phyloP scores from a whole-genome alignment of 2,888 invertebrate genomes.

The Andrena minutula region DNA sequence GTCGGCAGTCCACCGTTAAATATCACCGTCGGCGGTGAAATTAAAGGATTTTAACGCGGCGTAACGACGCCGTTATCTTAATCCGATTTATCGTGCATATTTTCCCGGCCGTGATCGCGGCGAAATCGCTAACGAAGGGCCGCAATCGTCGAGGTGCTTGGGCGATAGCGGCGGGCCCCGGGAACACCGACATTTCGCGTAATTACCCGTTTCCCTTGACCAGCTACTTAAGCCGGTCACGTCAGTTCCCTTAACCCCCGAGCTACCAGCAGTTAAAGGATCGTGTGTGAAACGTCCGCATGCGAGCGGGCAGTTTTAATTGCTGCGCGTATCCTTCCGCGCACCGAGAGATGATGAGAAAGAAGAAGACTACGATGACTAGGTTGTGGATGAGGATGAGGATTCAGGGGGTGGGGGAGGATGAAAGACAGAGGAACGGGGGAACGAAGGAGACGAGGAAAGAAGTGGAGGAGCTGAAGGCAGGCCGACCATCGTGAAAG shows the following conservation, averaged over 20 bases:
- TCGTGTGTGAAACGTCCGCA: conserved; percentile 70
- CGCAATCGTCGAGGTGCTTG: conserved; percentile 43
- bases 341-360: conserved; percentile 58
- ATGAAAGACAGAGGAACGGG: conserved; percentile 13
- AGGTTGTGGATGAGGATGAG: not conserved
- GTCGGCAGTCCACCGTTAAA: conserved; percentile 20
- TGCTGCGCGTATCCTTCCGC: conserved; percentile 66
- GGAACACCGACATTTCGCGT: conserved; percentile 71
- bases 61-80: conserved; percentile 66
- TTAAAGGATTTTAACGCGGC: conserved; percentile 50
- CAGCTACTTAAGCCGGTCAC: conserved; percentile 71
- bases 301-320: conserved; percentile 68
- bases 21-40: conserved; percentile 15
- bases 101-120: conserved; percentile 16
- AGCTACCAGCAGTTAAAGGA: conserved; percentile 74
- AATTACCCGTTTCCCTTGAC: conserved; percentile 75
- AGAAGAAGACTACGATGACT: conserved; percentile 30
- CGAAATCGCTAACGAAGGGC: conserved; percentile 64
- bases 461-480: conserved; percentile 57
- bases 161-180: conserved; percentile 33
- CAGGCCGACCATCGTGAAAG: conserved; percentile 25
- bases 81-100: conserved; percentile 64
- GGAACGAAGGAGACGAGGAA: conserved; percentile 48
- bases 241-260: conserved; percentile 72
- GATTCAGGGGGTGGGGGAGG: not conserved